These are phyloP conservation scores for Nymphalis io DNA, from an alignment of 1,140 invertebrate genomes.

Conservation along the genomic window DNA sequence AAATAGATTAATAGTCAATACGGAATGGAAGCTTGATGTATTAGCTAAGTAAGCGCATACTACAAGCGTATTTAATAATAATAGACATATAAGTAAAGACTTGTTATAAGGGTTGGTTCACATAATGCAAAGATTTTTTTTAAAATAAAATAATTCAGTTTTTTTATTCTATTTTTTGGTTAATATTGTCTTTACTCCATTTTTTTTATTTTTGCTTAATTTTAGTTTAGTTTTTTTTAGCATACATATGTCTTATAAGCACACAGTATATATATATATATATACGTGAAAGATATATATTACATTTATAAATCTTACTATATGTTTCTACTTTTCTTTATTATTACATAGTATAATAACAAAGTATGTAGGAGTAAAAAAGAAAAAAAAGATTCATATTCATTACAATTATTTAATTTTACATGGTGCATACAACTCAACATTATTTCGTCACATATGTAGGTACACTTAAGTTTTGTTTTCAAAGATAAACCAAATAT, in stretches of 20 bases:
- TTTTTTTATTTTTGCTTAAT: too few relatives aligned
- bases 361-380: too few relatives aligned
- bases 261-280: too few relatives aligned
- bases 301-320: too few relatives aligned
- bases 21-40: slow-evolving; percentile 43
- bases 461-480: slow-evolving; percentile 17
- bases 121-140: not conserved
- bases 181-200: too few relatives aligned
- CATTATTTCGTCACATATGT: slow-evolving; percentile 13
- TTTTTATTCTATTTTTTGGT: not conserved
- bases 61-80: not conserved
- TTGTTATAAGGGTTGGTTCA: slow-evolving; percentile 1
- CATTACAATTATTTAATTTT: not conserved
- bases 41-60: slow-evolving; percentile 25
- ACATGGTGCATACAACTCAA: slow-evolving; percentile 22
- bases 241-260: too few relatives aligned
- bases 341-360: too few relatives aligned
- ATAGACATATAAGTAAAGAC: slow-evolving; percentile 35
- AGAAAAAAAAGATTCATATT: not conserved
- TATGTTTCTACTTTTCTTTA: too few relatives aligned
- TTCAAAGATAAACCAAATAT: slow-evolving; percentile 54
- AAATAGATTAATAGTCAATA: slow-evolving; percentile 28
- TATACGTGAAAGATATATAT: too few relatives aligned
- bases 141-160: not conserved
- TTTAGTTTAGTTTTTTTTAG: too few relatives aligned